Evolutionary conservation across 1,140 invertebrate genomes (phyloP).

Genomic region (Dreissena polymorpha): DNA sequence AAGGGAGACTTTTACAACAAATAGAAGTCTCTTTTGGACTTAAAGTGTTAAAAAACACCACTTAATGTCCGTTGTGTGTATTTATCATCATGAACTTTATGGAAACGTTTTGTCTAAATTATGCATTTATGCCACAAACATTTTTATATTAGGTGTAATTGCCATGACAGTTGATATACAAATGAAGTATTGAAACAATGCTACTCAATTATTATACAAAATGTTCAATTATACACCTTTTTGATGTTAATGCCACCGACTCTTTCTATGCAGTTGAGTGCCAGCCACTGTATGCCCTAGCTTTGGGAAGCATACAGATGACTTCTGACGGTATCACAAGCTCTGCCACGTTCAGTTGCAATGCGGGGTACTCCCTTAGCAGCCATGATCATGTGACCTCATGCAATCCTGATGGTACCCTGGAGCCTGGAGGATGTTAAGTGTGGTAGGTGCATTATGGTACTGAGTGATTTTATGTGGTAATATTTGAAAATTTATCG

Average conservation of each 20-base stretch:
- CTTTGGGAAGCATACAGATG: not conserved
- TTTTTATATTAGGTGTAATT: not conserved
- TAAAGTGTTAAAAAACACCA: no score
- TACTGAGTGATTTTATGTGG: no score
- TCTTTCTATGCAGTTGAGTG: slow-evolving; percentile 15
- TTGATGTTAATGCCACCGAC: not conserved
- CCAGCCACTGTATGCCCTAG: slow-evolving; percentile 1
- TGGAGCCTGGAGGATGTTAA: slow-evolving; percentile 2
- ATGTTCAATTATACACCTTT: not conserved
- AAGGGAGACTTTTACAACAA: no score
- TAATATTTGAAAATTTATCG: no score
- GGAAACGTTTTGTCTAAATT: no score
- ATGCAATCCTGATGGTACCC: slow-evolving; percentile 17
- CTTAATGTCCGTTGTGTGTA: no score
- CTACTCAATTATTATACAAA: not conserved
- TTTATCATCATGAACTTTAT: no score
- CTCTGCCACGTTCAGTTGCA: slow-evolving; percentile 8
- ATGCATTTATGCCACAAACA: not conserved
- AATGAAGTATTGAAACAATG: not conserved
- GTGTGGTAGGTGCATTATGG: slow-evolving; percentile 20
- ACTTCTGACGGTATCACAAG: slow-evolving; percentile 17
- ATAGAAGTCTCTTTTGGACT: no score
- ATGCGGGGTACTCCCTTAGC: slow-evolving; percentile 24
- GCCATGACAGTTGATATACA: not conserved
- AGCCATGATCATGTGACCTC: not conserved